Conservation (phyloP, 2,888 invertebrate genomes). For the Drosophila tanythrix region DNA sequence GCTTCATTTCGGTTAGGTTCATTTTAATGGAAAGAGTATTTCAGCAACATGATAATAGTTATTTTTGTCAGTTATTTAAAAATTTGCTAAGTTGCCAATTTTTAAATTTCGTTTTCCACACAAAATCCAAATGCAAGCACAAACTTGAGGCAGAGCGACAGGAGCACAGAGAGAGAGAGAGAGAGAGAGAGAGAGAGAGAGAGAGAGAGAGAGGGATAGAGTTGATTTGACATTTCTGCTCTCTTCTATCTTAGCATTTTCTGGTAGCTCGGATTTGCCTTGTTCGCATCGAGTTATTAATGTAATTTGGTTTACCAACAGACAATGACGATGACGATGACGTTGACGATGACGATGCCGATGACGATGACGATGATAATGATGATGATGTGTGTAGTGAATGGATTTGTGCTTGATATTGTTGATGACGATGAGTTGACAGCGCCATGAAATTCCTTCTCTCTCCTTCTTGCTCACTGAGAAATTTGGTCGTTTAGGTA, state of each 20-base stretch:
- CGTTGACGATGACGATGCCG: conserved; percentile 13
- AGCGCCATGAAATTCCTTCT: conserved; percentile 9
- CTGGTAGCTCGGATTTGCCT: conserved; percentile 46
- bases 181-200: not conserved
- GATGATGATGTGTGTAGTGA: conserved; percentile 18
- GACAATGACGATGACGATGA: conserved; percentile 41
- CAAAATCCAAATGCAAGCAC: conserved; percentile 44
- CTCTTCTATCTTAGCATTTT: not conserved
- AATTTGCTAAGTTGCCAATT: conserved; percentile 61
- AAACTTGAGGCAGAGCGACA: conserved; percentile 9
- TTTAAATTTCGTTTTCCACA: conserved; percentile 43
- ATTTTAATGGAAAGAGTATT: conserved; percentile 29
- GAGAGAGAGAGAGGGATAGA: not conserved
- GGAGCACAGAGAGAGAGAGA: not conserved
- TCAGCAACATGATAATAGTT: not conserved
- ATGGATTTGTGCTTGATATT: conserved; percentile 14
- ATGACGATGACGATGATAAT: conserved; percentile 19
- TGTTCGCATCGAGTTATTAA: conserved; percentile 70
- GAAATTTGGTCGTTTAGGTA: conserved; percentile 24
- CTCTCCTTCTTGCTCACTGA: not conserved
- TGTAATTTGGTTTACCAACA: conserved; percentile 69
- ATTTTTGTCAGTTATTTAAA: conserved; percentile 53
- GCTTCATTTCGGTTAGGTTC: not conserved
- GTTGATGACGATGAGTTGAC: conserved; percentile 24
- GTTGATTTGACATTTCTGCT: conserved; percentile 41